phyloP scores from a whole-genome alignment of 2,113 vertebrate genomes.

The Cettia cetti region DNA sequence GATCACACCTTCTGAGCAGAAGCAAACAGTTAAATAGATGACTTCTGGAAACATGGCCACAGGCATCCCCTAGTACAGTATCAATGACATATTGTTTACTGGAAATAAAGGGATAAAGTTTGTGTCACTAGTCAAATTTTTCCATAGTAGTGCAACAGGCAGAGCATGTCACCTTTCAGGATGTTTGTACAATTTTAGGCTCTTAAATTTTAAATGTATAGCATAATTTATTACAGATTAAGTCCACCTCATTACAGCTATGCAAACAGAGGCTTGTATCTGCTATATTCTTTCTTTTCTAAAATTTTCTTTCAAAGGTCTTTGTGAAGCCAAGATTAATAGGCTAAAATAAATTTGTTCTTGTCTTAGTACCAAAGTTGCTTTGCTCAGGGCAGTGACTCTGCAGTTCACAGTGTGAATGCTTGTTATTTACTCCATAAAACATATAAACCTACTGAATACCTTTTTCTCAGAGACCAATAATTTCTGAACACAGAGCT shows the following conservation, averaged over 20 bases:
- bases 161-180: neutral
- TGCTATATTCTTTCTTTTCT: neutral
- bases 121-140: neutral
- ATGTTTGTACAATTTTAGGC: neutral
- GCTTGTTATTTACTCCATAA: neutral
- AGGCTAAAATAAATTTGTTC: neutral
- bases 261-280: neutral
- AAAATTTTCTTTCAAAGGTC: neutral
- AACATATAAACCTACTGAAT: neutral
- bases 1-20: neutral
- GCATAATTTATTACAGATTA: neutral
- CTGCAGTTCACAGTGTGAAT: neutral
- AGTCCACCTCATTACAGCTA: neutral
- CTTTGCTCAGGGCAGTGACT: neutral
- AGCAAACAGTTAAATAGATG: neutral
- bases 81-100: neutral
- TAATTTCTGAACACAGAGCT: neutral
- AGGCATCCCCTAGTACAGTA: neutral
- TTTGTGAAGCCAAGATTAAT: neutral
- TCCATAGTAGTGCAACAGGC: neutral
- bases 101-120: neutral
- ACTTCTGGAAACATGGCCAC: neutral
- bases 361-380: neutral
- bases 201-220: neutral
- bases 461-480: neutral